Evolutionary conservation across 2,113 vertebrate genomes (phyloP), one percentile per base, ranked within the genome.

Genomic region (Scortum barcoo): DNA sequence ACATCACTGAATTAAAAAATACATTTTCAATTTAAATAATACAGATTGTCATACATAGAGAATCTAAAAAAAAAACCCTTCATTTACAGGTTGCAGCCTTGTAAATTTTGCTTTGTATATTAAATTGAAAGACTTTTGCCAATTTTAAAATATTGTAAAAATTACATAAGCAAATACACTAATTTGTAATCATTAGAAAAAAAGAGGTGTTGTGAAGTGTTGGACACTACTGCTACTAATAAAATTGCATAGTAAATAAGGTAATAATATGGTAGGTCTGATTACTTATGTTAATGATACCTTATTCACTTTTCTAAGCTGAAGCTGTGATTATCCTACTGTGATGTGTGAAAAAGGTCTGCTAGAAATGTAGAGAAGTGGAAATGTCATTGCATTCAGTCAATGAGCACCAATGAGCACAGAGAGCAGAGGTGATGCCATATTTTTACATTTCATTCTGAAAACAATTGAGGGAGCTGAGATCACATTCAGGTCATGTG

Each of bases 131-230:
- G 19, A 38, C 33, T n/a, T n/a, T n/a, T n/a, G n/a, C n/a, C n/a
- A n/a, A n/a, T n/a, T n/a, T n/a, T n/a, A n/a, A n/a, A n/a, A n/a
- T n/a, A n/a, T n/a, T n/a, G n/a, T n/a, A n/a, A n/a, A n/a, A n/a
- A n/a, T n/a, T n/a, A n/a, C n/a, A n/a, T n/a, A n/a, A n/a, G n/a
- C n/a, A n/a, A n/a, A n/a, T n/a, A n/a, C n/a, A n/a, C n/a, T n/a
- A n/a, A n/a, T n/a, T n/a, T n/a, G n/a, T 42, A 38, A 13, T 40
- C 20, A 38, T 28, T 56, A 3, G 20, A n/a, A 36, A 36, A 69
- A 7, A 13, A 42, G 4, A 1, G 14, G 13, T 19, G 7, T 9
- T 4, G 1, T 19, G 4, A 16, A 1, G 0, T 13, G 13, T 13
- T 26, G 16, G 24, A 30, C 38, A 44, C n/a, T 2, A 16, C 38